Percentiles rank a stretch among this genome's conserved stretches.
phyloP scores from a whole-genome alignment of 92 coral and sea anemone species.

The Hydrozoanthus gracilis region DNA sequence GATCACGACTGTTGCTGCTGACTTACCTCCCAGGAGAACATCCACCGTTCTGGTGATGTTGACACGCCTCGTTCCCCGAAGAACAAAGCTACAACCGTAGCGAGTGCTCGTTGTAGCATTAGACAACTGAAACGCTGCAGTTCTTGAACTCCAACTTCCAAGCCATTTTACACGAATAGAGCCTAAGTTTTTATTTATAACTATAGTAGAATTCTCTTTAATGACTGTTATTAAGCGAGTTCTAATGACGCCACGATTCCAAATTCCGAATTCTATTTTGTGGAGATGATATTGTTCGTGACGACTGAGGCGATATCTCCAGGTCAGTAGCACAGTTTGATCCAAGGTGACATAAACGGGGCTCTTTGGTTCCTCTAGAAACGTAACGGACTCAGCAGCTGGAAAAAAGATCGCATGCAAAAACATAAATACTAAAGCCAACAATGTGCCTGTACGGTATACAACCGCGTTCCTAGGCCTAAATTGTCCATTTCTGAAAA shows the following conservation, averaged over 20 bases:
- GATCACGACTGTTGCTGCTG: no score
- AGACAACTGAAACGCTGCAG: constrained; percentile 8
- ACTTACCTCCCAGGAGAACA: constrained; percentile 31
- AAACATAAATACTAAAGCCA: background rate
- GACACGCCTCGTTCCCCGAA: background rate
- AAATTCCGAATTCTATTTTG: constrained; percentile 34
- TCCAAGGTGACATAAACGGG: constrained; percentile 13
- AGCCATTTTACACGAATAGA: constrained; percentile 19
- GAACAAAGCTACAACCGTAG: constrained; percentile 1
- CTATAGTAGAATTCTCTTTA: background rate
- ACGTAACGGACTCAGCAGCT: constrained; percentile 5
- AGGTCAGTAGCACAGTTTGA: constrained; percentile 6
- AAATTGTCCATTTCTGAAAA: no score
- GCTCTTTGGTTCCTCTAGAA: background rate
- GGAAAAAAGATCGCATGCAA: background rate
- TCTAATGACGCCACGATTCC: constrained; percentile 29
- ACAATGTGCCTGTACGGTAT: no score
- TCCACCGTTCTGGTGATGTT: constrained; percentile 5
- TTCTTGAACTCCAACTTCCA: constrained; percentile 33
- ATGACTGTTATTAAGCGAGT: constrained; percentile 24
- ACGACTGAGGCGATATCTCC: constrained; percentile 22
- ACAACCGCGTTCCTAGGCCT: no score
- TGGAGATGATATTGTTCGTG: background rate
- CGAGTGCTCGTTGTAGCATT: constrained; percentile 13
- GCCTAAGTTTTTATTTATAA: background rate